Conservation (phyloP, 2,113 vertebrate species). For the Python bivittatus region DNA sequence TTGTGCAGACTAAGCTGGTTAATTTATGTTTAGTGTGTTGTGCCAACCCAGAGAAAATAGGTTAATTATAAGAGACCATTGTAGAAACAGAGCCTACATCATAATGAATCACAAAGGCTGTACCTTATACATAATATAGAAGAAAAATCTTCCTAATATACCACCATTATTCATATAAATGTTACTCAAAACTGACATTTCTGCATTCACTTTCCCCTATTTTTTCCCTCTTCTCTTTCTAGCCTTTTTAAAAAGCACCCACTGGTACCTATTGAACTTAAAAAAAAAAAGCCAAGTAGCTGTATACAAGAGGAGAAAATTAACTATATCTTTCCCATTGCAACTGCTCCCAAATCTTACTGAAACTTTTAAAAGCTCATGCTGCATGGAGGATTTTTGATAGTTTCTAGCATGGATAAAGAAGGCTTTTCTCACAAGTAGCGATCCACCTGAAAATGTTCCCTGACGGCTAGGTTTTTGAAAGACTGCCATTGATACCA, state of each 20-base stretch:
- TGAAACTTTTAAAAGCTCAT: neutral
- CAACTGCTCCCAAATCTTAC: neutral
- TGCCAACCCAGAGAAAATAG: neutral
- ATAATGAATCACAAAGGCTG: neutral
- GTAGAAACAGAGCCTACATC: neutral
- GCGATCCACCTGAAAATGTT: neutral
- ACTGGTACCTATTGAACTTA: neutral
- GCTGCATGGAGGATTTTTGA: neutral
- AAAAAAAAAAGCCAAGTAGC: neutral
- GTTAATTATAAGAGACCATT: neutral
- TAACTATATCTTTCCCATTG: neutral
- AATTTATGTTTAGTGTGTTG: neutral
- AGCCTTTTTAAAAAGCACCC: neutral
- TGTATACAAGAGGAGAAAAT: neutral
- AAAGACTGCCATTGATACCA: neutral
- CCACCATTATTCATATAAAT: neutral
- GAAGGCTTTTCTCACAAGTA: neutral
- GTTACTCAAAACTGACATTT: neutral
- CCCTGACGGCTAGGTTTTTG: neutral
- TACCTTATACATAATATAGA: neutral
- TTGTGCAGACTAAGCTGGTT: neutral
- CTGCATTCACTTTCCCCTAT: neutral
- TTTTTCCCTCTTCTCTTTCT: neutral
- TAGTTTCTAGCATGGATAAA: neutral
- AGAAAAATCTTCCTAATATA: neutral